Base-by-base conservation (phyloP, 1,140 invertebrate genomes). In the Scylla paramamosain region DNA sequence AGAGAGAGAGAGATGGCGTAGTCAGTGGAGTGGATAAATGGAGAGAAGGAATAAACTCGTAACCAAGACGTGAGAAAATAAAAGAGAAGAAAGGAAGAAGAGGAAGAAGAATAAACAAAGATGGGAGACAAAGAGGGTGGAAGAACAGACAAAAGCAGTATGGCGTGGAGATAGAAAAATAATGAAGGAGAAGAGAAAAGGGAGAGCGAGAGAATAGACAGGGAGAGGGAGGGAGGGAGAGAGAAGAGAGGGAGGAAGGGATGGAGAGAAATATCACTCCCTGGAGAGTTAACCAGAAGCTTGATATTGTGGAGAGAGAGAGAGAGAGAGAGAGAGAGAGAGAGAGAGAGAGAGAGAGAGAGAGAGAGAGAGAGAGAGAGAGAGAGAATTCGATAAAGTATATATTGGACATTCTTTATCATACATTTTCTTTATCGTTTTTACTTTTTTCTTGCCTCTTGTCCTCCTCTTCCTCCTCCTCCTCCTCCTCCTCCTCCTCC, bases 81-180 rank as follows among this genome's bases (percentile, higher is more conserved):
- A n/a, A 77, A n/a, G 20, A n/a, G 67, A 77, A 77, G 67, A 77
- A 77, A n/a, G 67, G n/a, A 59, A 20, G 52, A 59, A 59, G 20
- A 77, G 67, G 67, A 77, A 77, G 25, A 77, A 77, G 67, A n/a
- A 77, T 20, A 77, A 77, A 77, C n/a, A 77, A 77, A 77, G 67
- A 77, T 77, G n/a, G 67, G 67, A 77, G 20, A 59, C 52, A 59
- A 59, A 59, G 52, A 59, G 52, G 16, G 52, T 59, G 10, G 52
- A 59, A 59, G 52, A 8, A 59, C 12, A 59, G 52, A 59, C 52
- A 59, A n/a, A 77, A 77, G n/a, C 67, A 77, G 67, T 77, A 25
- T 0, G 20, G n/a, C 25, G 67, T 7, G n/a, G 67, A 77, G 25
- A 77, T 6, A 77, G 52, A 59, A 20, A 59, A 20, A 59, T 12